Base-by-base conservation (phyloP, 2,888 invertebrate species). In the Cylindroiulus punctatus region DNA sequence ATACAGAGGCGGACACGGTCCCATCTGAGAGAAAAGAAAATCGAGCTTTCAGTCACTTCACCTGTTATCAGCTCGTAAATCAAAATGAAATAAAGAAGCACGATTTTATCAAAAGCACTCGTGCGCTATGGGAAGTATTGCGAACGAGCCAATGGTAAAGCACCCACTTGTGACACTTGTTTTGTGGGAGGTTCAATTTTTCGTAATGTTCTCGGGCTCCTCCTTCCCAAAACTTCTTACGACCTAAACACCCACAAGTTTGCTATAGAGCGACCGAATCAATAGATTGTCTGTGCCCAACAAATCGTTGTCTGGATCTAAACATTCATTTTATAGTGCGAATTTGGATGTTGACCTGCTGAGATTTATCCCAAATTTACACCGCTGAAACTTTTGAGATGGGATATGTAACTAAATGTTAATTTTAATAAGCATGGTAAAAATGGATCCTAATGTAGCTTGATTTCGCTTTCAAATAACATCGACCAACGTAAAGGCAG, bases 1-100 rank as follows among this genome's bases (percentile, higher is more conserved):
- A 76, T 30, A 26, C 76, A n/a, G 26, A 26, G 17, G 30, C 76
- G 3, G 30, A 30, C 14, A 30, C 7, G 17, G 76, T 26, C 30
- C 76, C 76, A 76, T 26, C 76, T 76, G 76, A 26, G 76, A 76
- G 76, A 76, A 76, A 76, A 76, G 76, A 76, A 76, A 30, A 26
- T 30, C 30, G 76, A 26, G 76, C 76, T 26, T 26, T 76, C 76
- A 76, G 76, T 26, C 76, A 76, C 76, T 76, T 76, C 76, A 76
- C 76, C 76, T 76, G 10, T 30, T 76, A 76, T 76, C 76, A 76
- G 26, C 76, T 76, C 26, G 30, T 76, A 76, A 76, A 76, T 76
- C 76, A 76, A 76, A 76, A 76, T 76, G 76, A 30, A 76, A 76
- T 76, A 30, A 30, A 76, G 30, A 30, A 76, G 30, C 76, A 76